Evolutionary conservation across 2,888 invertebrate species (phyloP).

Genomic region (Zaprionus bogoriensis): DNA sequence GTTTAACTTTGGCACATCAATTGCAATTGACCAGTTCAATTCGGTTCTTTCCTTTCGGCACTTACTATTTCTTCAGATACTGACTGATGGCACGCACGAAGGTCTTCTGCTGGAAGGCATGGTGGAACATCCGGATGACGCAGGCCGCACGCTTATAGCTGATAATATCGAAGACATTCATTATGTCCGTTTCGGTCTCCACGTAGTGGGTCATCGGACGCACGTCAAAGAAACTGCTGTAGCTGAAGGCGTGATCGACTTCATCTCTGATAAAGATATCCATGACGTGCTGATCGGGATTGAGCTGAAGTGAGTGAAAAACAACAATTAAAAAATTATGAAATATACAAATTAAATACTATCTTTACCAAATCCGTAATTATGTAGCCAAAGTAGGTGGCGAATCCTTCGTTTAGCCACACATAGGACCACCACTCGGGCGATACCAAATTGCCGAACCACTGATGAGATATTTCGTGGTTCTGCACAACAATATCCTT

Average conservation of each 20-base stretch:
- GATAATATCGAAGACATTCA: slow-evolving; percentile 85
- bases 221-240: slow-evolving; percentile 67
- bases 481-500: slow-evolving; percentile 84
- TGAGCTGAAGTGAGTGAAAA: slow-evolving; percentile 83
- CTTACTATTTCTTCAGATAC: slow-evolving; percentile 80
- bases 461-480: slow-evolving; percentile 88
- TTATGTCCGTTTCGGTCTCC: slow-evolving; percentile 76
- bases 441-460: slow-evolving; percentile 91
- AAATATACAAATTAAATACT: neutral
- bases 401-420: slow-evolving; percentile 90
- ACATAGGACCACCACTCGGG: slow-evolving; percentile 88
- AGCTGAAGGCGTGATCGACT: slow-evolving; percentile 71
- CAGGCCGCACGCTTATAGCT: slow-evolving; percentile 86
- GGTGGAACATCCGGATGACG: slow-evolving; percentile 81
- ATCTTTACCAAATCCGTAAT: slow-evolving; percentile 74
- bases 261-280: slow-evolving; percentile 85
- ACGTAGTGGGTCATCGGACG: slow-evolving; percentile 80
- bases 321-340: too few relatives aligned
- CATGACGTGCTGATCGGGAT: slow-evolving; percentile 86
- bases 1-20: slow-evolving; percentile 75
- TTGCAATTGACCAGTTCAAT: slow-evolving; percentile 72
- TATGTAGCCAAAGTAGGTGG: slow-evolving; percentile 82
- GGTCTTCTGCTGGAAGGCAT: slow-evolving; percentile 78
- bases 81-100: slow-evolving; percentile 73
- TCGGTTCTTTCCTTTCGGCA: slow-evolving; percentile 31